Percentiles rank a stretch among this genome's conserved stretches.
These are phyloP conservation scores for Hoplostethus atlanticus DNA, from an alignment of 2,797 vertebrate genomes.

Conservation along the genomic window DNA sequence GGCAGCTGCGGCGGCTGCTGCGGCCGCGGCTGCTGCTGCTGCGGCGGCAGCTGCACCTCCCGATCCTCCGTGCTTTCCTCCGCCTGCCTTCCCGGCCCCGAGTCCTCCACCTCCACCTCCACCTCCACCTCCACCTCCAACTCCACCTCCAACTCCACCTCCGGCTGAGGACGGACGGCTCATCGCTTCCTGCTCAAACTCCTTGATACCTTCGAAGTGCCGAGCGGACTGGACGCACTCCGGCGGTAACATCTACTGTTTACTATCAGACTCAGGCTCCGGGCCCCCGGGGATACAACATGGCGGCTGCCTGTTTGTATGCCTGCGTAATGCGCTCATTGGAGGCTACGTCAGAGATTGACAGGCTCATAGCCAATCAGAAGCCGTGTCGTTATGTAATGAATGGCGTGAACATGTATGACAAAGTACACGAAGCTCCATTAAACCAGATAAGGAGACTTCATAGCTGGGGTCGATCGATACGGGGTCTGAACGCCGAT, in stretches of 20 bases:
- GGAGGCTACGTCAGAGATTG: slow-evolving; percentile 51
- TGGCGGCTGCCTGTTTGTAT: slow-evolving; percentile 80
- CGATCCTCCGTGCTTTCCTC: slow-evolving; percentile 79
- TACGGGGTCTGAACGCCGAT: no score
- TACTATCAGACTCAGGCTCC: slow-evolving; percentile 64
- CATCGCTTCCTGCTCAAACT: slow-evolving; percentile 73
- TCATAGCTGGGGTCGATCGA: no score
- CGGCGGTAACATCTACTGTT: slow-evolving; percentile 52
- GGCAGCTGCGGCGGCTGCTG: slow-evolving; percentile 45
- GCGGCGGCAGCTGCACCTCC: slow-evolving; percentile 58
- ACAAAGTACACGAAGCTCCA: no score
- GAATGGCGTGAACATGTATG: no score
- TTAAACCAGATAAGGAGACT: no score
- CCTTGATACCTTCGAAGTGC: slow-evolving; percentile 38
- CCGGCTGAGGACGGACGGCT: slow-evolving; percentile 84
- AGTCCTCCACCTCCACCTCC: slow-evolving; percentile 78
- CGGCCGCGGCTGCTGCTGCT: slow-evolving; percentile 33
- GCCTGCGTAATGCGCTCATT: slow-evolving; percentile 56
- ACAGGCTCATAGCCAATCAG: slow-evolving; percentile 70
- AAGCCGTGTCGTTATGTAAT: slow-evolving; percentile 4
- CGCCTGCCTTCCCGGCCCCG: slow-evolving; percentile 78
- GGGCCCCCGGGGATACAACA: slow-evolving; percentile 76
- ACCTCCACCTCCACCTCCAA: slow-evolving; percentile 65
- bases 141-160: slow-evolving; percentile 71
- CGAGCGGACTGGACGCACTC: slow-evolving; percentile 34